phyloP scores from a whole-genome alignment of 2,888 invertebrate genomes.

The Zaprionus obscuricornis region DNA sequence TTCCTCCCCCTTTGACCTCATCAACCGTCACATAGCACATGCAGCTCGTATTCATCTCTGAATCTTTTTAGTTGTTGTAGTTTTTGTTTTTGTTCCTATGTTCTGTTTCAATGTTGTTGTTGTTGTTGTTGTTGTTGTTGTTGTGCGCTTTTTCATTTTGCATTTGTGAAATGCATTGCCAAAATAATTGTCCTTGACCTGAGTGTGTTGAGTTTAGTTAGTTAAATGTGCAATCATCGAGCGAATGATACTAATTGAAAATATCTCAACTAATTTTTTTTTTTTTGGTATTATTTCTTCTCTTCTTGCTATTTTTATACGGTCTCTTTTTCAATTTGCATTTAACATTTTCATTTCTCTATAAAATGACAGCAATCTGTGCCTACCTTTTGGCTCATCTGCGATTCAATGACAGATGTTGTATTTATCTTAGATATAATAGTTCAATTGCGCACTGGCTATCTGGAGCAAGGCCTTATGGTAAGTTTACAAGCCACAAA shows the following conservation, averaged over 20 bases:
- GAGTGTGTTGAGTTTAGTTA: slow-evolving; percentile 9
- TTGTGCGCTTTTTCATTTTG: slow-evolving; percentile 32
- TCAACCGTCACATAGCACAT: no score
- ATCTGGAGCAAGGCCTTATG: slow-evolving; percentile 97
- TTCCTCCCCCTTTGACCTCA: no score
- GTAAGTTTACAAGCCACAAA: no score
- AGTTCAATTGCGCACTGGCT: slow-evolving; percentile 96
- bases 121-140: no score
- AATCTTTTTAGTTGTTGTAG: neutral
- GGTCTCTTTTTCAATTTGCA: no score
- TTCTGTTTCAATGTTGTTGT: no score
- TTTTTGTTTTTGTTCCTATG: no score
- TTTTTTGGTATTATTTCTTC: neutral
- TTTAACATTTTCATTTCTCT: neutral
- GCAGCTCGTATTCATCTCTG: neutral
- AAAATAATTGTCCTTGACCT: slow-evolving; percentile 65
- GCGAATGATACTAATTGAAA: slow-evolving; percentile 43
- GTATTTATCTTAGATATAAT: slow-evolving; percentile 94
- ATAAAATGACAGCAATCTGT: slow-evolving; percentile 86
- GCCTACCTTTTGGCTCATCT: slow-evolving; percentile 90
- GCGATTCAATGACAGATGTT: slow-evolving; percentile 93
- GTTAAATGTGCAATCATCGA: slow-evolving; percentile 12
- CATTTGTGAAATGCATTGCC: slow-evolving; percentile 50
- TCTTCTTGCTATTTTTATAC: neutral
- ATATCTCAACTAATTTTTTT: slow-evolving; percentile 21